Evolutionary conservation across 1,140 invertebrate genomes (phyloP).

Genomic region (Lineus longissimus): DNA sequence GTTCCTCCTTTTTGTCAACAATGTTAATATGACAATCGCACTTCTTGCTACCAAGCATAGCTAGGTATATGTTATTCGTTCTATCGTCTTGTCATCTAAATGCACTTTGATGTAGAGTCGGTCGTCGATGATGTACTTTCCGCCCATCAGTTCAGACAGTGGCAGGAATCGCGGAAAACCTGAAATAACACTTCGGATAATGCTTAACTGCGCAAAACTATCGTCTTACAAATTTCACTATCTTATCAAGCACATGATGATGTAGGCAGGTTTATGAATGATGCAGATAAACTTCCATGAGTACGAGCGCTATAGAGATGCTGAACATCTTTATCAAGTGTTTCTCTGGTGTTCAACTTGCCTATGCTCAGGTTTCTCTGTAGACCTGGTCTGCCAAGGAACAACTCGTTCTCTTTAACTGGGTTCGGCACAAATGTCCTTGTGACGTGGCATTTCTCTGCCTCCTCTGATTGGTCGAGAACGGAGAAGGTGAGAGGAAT

Average conservation of each 20-base stretch:
- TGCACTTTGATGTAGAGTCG: not conserved
- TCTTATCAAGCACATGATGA: too few species aligned
- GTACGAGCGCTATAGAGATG: too few species aligned
- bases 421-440: not conserved
- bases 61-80: too few species aligned
- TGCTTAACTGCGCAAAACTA: too few species aligned
- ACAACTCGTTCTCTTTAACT: not conserved
- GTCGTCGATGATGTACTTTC: not conserved
- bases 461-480: not conserved
- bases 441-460: not conserved
- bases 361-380: constrained; percentile 6
- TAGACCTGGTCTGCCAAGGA: not conserved
- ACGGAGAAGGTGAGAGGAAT: not conserved
- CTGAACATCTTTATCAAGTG: too few species aligned
- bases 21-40: too few species aligned
- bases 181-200: not conserved
- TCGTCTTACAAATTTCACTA: too few species aligned
- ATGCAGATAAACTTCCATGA: too few species aligned
- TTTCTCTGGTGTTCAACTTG: not conserved
- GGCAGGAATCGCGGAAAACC: not conserved
- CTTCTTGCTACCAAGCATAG: too few species aligned
- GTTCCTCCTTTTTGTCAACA: too few species aligned
- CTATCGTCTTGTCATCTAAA: too few species aligned
- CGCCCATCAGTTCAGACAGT: not conserved
- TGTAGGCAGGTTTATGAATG: too few species aligned